phyloP scores from a whole-genome alignment of 92 coral and sea anemone genomes.

The Bergia puertoricense region DNA sequence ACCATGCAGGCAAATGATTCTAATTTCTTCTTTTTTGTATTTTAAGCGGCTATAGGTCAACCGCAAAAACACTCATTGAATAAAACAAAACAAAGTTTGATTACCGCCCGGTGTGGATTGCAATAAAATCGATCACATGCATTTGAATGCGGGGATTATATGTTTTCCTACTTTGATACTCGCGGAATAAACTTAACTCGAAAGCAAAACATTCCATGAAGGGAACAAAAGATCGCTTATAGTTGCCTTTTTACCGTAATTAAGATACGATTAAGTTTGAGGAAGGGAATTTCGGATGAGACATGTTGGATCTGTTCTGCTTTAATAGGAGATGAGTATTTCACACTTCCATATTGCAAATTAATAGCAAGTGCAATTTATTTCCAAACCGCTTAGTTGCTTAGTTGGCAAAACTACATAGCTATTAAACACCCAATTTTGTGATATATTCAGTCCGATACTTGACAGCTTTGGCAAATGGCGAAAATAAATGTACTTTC shows the following conservation, averaged over 20 bases:
- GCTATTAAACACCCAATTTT: not conserved
- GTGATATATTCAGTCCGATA: not conserved
- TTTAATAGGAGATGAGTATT: conserved; percentile 42
- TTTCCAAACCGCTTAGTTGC: conserved; percentile 33
- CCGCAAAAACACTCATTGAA: not conserved
- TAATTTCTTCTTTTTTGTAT: conserved; percentile 5
- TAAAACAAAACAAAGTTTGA: conserved; percentile 36
- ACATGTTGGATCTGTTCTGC: conserved; percentile 19
- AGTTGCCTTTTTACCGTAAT: conserved; percentile 30
- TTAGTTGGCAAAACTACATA: not conserved
- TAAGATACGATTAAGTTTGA: conserved; percentile 27
- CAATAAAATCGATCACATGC: not conserved
- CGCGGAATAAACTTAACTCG: conserved; percentile 32
- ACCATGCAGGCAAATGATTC: not conserved
- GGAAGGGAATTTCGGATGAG: not conserved
- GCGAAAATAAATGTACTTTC: not conserved
- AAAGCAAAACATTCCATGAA: conserved; percentile 35
- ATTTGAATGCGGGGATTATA: not conserved
- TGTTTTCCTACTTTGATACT: conserved; percentile 37
- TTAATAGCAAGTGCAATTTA: conserved; percentile 55
- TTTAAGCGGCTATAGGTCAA: not conserved
- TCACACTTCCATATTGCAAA: conserved; percentile 54
- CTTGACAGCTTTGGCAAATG: not conserved
- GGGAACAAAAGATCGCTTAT: conserved; percentile 27
- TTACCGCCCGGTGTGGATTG: conserved; percentile 21